Evolutionary conservation across 2,113 vertebrate species (phyloP).

Genomic region (Alligator sinensis): DNA sequence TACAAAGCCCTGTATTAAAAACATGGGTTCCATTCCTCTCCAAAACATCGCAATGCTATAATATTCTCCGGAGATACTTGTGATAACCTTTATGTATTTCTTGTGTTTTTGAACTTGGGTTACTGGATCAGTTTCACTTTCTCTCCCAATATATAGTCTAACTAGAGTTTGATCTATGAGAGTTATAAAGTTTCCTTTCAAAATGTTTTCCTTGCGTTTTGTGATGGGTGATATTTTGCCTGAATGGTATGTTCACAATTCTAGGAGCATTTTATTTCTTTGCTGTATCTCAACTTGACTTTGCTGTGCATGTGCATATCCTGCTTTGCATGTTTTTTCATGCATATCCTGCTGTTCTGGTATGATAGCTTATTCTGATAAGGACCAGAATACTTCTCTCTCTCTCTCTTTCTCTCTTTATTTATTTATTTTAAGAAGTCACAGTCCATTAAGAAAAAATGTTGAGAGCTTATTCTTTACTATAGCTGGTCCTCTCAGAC

Average conservation of each 20-base stretch:
- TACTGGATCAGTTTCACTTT: neutral
- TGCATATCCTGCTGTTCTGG: neutral
- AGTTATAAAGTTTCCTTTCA: slow-evolving; percentile 17
- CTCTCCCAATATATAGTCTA: neutral
- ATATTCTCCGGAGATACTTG: slow-evolving; percentile 4
- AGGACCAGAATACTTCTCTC: slow-evolving; percentile 25
- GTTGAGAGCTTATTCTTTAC: slow-evolving; percentile 27
- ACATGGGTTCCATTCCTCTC: neutral
- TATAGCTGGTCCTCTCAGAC: neutral
- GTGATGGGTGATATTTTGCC: neutral
- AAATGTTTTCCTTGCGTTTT: slow-evolving; percentile 24
- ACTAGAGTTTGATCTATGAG: slow-evolving; percentile 2
- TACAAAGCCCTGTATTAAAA: neutral
- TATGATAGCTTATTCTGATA: slow-evolving; percentile 23
- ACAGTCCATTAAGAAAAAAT: slow-evolving; percentile 9
- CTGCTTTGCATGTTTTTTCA: slow-evolving; percentile 20
- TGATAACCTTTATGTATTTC: neutral
- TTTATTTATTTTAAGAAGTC: neutral
- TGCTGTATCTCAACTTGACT: neutral
- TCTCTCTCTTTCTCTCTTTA: neutral
- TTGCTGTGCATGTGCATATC: neutral
- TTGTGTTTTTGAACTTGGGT: neutral
- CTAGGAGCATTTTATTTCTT: slow-evolving; percentile 1
- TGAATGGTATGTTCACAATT: neutral
- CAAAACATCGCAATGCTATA: neutral